Evolutionary conservation across 2,113 vertebrate species (phyloP).

Genomic region (Hemiscyllium ocellatum): DNA sequence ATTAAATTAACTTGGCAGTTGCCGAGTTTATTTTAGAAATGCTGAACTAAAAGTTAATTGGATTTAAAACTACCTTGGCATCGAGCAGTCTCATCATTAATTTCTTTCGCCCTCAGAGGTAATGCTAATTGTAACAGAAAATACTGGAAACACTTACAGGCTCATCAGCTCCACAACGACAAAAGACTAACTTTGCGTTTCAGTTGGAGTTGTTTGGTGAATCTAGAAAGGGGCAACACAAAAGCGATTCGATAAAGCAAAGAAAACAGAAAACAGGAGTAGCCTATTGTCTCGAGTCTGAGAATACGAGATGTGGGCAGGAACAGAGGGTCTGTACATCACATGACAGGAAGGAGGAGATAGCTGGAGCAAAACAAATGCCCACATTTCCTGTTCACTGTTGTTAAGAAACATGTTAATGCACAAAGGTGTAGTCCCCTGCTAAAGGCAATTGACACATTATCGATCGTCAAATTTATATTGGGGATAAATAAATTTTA

Average conservation of each 20-base stretch:
- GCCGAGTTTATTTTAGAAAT: conserved; percentile 25
- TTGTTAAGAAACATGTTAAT: neutral
- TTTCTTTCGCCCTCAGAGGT: neutral
- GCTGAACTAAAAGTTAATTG: conserved; percentile 29
- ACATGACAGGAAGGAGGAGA: neutral
- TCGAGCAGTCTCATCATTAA: neutral
- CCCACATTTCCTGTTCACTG: neutral
- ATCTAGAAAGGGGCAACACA: neutral
- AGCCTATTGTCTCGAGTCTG: too few species aligned
- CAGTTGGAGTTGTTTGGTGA: too few species aligned
- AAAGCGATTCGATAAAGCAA: neutral
- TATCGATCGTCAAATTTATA: neutral
- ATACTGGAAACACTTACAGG: neutral
- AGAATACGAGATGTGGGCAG: too few species aligned
- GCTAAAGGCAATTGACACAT: neutral
- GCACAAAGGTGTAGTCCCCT: neutral
- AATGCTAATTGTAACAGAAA: neutral
- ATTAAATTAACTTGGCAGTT: conserved; percentile 33
- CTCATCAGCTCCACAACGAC: neutral
- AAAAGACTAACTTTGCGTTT: neutral
- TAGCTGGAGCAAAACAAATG: neutral
- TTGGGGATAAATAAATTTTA: neutral
- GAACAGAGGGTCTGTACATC: too few species aligned
- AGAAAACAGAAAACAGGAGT: neutral
- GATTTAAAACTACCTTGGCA: conserved; percentile 28